Evolutionary conservation across 2,113 vertebrate genomes (phyloP), one percentile per base, ranked within the genome.

Genomic region (Melanocharis versteri): DNA sequence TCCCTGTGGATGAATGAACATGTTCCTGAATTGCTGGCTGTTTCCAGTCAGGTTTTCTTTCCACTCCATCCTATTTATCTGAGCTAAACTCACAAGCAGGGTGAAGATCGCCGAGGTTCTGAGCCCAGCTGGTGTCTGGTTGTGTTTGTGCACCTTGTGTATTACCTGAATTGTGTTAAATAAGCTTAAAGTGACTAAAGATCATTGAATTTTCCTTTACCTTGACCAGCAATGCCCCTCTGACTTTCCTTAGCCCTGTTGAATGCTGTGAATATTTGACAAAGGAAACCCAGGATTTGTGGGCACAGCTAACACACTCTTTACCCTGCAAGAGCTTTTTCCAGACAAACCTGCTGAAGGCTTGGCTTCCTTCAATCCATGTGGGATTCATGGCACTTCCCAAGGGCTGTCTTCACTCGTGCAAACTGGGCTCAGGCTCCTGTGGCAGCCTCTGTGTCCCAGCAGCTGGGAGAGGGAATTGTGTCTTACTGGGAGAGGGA

Each of bases 1-100:
- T 14, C 45, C 39, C 58, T 9, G 0, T 0, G 2, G 11, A 6
- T 10, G 12, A 44, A 6, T 10, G 12, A 44, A 19, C 16, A 0
- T 0, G 4, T 4, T 50, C 57, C 62, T 71, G 27, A 75, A 28
- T 0, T 30, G 28, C 1, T 51, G 16, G 23, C 6, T 15, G 44
- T 23, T 85, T 47, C n/a, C 19, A 64, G 15, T 0, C 50, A 54
- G 37, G 23, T 70, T 86, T 65, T n/a, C 28, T 47, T 73, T 37
- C 44, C 54, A 27, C 21, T 19, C 13, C 23, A 11, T 66, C 53
- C 37, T 26, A 8, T 15, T 77, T 54, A 15, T 15, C 21, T 30
- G 13, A 27, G 45, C 58, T 73, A 15, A 58, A 86, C 65, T 22
- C 56, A 61, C 33, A 33, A 50, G 23, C 58, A 58, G 21, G 4